Conservation (phyloP, 1,140 invertebrate genomes). For the Rhopalosiphum maidis region DNA sequence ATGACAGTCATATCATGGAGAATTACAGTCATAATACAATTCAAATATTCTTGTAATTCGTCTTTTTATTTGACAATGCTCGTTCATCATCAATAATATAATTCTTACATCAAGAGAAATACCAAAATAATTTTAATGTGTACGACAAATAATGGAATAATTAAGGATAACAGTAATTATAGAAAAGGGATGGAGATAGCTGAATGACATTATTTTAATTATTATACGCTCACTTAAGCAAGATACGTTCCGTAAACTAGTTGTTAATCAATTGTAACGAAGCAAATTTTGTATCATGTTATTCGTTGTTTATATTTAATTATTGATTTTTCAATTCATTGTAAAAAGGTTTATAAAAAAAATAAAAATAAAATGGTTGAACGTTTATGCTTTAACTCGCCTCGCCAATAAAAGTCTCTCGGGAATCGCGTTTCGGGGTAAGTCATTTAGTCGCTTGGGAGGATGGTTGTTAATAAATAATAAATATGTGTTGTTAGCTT, state of each 20-base stretch:
- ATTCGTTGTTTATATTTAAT: not conserved
- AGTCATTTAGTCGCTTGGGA: not conserved
- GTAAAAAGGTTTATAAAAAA: not conserved
- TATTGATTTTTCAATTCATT: not conserved
- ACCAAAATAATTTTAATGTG: not conserved
- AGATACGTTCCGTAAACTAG: not conserved
- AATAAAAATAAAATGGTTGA: not conserved
- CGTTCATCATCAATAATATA: not conserved
- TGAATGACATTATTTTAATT: not conserved
- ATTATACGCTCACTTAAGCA: not conserved
- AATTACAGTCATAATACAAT: not conserved
- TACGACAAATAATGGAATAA: not conserved
- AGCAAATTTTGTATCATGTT: not conserved
- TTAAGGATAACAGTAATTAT: not conserved
- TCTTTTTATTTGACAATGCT: not conserved
- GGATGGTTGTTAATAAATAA: not conserved
- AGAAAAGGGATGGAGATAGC: not conserved
- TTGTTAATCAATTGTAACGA: not conserved
- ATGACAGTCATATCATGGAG: not conserved
- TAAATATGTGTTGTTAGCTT: slow-evolving; percentile 3
- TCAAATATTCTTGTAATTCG: not conserved
- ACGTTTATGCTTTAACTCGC: not conserved
- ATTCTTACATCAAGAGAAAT: not conserved
- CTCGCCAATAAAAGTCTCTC: not conserved
- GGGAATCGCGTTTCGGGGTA: not conserved